Conservation (phyloP, 2,797 vertebrate genomes). For the Pangasius sanitwongsei region DNA sequence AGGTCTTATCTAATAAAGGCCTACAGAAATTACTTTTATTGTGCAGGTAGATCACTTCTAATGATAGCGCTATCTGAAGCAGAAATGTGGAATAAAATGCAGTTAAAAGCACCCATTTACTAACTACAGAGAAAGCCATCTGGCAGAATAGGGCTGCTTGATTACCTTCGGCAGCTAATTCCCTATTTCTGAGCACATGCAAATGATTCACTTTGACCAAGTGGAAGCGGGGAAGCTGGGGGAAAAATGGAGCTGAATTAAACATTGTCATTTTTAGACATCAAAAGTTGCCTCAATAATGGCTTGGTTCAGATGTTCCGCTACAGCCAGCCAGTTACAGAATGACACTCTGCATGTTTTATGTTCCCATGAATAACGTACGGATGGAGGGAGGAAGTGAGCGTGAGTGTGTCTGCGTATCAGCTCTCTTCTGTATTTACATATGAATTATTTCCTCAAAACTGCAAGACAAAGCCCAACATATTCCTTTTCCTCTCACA, state of each 20-base stretch:
- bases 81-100: constrained; percentile 62
- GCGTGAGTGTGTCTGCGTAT: constrained; percentile 11
- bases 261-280: constrained; percentile 59
- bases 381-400: constrained; percentile 26
- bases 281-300: constrained; percentile 61
- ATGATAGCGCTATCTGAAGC: constrained; percentile 60
- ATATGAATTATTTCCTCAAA: constrained; percentile 45
- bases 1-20: constrained; percentile 65
- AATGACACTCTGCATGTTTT: constrained; percentile 47
- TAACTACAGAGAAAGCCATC: constrained; percentile 65
- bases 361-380: constrained; percentile 50
- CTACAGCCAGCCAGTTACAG: constrained; percentile 44
- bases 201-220: constrained; percentile 66
- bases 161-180: constrained; percentile 63
- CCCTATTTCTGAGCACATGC: constrained; percentile 60
- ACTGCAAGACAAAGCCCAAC: constrained; percentile 46
- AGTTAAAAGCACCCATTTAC: constrained; percentile 63
- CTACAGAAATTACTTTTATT: constrained; percentile 61
- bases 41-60: constrained; percentile 62
- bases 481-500: constrained; percentile 23
- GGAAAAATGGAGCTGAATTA: constrained; percentile 59
- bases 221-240: constrained; percentile 43
- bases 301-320: constrained; percentile 51
- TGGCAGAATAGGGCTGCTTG: constrained; percentile 62
- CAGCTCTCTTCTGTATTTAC: constrained; percentile 33